Evolutionary conservation across 2,888 invertebrate species (phyloP).

Genomic region (Erebia aethiops): DNA sequence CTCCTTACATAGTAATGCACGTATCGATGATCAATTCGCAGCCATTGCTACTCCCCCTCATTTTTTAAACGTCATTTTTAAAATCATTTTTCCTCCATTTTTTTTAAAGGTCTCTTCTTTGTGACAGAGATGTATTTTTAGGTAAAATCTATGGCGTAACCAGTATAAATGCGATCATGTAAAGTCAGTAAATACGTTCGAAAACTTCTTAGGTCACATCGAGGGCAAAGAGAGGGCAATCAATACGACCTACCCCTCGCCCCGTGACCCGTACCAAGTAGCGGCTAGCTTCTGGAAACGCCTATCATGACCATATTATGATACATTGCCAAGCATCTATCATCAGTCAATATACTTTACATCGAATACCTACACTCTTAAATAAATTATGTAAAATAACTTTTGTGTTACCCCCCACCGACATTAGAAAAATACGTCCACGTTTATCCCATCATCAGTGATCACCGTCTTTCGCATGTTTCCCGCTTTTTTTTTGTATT

Average conservation of each 20-base stretch:
- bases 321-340: not conserved
- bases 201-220: constrained; percentile 54
- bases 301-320: constrained; percentile 48
- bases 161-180: not conserved
- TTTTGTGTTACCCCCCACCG: too few relatives aligned
- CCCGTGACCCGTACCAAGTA: constrained; percentile 52
- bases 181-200: constrained; percentile 39
- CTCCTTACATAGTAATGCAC: constrained; percentile 18
- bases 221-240: constrained; percentile 55
- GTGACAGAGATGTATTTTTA: not conserved
- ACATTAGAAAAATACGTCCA: too few relatives aligned
- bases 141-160: not conserved
- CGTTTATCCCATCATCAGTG: too few relatives aligned
- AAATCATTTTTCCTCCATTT: not conserved
- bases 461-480: too few relatives aligned
- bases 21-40: not conserved
- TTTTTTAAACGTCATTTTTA: not conserved
- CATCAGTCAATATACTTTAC: not conserved
- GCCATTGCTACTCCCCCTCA: not conserved
- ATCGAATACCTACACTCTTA: not conserved
- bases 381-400: not conserved
- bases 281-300: constrained; percentile 63
- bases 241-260: constrained; percentile 61
- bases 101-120: not conserved
- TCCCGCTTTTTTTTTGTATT: too few relatives aligned